phyloP scores from a whole-genome alignment of 2,888 invertebrate genomes.

The Drosophila melanosoma region DNA sequence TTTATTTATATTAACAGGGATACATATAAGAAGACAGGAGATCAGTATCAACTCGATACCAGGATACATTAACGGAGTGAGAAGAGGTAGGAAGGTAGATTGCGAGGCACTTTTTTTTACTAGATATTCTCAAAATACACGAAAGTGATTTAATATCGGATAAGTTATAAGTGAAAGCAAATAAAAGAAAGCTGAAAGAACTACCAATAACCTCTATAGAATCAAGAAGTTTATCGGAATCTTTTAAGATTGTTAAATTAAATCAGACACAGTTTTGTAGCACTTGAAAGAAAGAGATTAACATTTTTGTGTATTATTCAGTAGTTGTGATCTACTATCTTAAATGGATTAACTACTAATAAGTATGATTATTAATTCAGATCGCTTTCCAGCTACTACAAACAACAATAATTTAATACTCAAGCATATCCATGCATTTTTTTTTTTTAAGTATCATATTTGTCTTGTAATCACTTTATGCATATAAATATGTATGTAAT shows the following conservation, averaged over 20 bases:
- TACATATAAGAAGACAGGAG: no score
- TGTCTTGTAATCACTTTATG: constrained; percentile 30
- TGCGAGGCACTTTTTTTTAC: no score
- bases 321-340: not conserved
- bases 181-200: not conserved
- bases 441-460: constrained; percentile 14
- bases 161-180: not conserved
- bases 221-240: not conserved
- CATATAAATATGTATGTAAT: constrained; percentile 3
- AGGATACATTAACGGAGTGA: no score
- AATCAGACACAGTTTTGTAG: not conserved
- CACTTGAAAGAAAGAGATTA: not conserved
- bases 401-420: not conserved
- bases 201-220: not conserved
- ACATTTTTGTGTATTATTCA: not conserved
- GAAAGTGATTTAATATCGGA: not conserved
- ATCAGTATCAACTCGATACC: no score
- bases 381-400: not conserved
- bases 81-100: no score
- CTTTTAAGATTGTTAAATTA: not conserved
- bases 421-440: no score
- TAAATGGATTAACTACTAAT: constrained; percentile 1
- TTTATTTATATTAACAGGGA: no score
- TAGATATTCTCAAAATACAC: no score
- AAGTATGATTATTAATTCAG: not conserved